Percentiles rank a stretch among this genome's conserved stretches.
Conservation (phyloP, 2,888 invertebrate genomes). For the Gymnocheta viridis region DNA sequence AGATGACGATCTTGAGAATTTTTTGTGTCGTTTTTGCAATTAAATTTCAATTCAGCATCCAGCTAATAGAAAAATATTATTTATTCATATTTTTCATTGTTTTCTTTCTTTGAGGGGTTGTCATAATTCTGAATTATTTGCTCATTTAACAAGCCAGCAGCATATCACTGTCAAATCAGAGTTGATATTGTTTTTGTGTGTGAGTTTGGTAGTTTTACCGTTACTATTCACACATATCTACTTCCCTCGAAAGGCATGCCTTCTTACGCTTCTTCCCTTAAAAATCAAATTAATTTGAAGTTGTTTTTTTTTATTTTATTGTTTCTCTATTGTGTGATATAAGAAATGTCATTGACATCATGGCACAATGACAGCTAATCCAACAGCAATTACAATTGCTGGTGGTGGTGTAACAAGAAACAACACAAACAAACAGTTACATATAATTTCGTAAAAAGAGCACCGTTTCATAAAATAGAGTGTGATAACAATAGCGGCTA, state of each 20-base stretch:
- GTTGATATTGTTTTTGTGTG: constrained; percentile 16
- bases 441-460: constrained; percentile 21
- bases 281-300: constrained; percentile 36
- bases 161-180: constrained; percentile 80
- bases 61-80: neutral
- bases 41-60: constrained; percentile 56
- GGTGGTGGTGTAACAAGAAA: constrained; percentile 51
- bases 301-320: constrained; percentile 1
- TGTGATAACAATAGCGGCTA: constrained; percentile 62
- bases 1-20: constrained; percentile 50
- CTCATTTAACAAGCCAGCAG: constrained; percentile 79
- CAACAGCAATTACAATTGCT: constrained; percentile 75
- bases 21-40: constrained; percentile 21
- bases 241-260: constrained; percentile 37
- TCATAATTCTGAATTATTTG: constrained; percentile 68
- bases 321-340: neutral
- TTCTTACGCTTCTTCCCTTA: constrained; percentile 28
- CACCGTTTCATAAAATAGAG: neutral
- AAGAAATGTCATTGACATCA: constrained; percentile 76
- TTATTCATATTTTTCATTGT: neutral
- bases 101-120: neutral
- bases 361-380: constrained; percentile 79
- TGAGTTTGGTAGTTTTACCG: constrained; percentile 7
- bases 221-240: neutral
- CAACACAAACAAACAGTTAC: constrained; percentile 51